phyloP scores from a whole-genome alignment of 2,888 invertebrate species.

The Cephus pygmeus region DNA sequence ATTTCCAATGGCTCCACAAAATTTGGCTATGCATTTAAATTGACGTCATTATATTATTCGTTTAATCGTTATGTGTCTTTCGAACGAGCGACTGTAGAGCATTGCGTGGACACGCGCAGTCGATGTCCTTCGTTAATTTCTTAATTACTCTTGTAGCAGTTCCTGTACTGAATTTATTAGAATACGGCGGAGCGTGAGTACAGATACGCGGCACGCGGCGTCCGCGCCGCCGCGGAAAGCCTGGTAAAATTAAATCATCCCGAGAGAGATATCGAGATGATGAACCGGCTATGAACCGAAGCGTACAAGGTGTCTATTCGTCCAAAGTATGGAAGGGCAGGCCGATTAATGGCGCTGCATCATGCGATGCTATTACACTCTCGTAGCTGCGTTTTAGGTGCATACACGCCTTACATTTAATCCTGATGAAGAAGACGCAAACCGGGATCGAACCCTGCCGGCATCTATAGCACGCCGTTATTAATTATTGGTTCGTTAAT shows the following conservation, averaged over 20 bases:
- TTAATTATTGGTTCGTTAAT: slow-evolving; percentile 53
- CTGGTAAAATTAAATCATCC: slow-evolving; percentile 42
- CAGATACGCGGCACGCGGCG: neutral
- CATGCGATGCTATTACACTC: slow-evolving; percentile 57
- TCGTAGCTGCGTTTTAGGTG: slow-evolving; percentile 49
- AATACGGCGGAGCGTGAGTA: neutral
- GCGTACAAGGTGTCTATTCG: slow-evolving; percentile 57
- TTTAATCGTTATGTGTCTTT: neutral
- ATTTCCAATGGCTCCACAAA: neutral
- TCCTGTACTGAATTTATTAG: neutral
- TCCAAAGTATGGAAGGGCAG: slow-evolving; percentile 53
- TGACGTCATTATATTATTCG: neutral
- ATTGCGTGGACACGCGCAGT: neutral
- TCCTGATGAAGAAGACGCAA: neutral
- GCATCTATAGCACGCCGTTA: slow-evolving; percentile 34
- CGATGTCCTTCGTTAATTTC: neutral
- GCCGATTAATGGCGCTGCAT: slow-evolving; percentile 55
- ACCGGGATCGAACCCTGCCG: slow-evolving; percentile 4
- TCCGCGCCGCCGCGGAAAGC: slow-evolving; percentile 6
- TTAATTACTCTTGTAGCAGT: neutral
- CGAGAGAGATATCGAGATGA: slow-evolving; percentile 49
- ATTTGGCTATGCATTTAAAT: slow-evolving; percentile 2
- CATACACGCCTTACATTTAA: neutral
- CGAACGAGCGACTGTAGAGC: neutral
- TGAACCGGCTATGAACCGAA: slow-evolving; percentile 53